A percentile compares a stretch with the other conserved stretches of the same genome.
Evolutionary conservation across 2,113 vertebrate genomes (phyloP).

Genomic region (Danio rerio): GRCz12tu NC_133176.1:44402501-44403000

Average conservation of each 20-base stretch:
- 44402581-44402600: too few relatives aligned
- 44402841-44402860: neutral
- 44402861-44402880: neutral
- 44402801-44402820: slow-evolving; percentile 92
- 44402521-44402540: too few relatives aligned
- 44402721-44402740: slow-evolving; percentile 94
- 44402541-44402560: too few relatives aligned
- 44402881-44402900: neutral
- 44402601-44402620: too few relatives aligned
- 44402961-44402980: slow-evolving; percentile 91
- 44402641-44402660: neutral
- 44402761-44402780: slow-evolving; percentile 97
- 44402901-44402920: neutral
- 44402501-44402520: too few relatives aligned
- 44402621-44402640: neutral
- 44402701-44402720: slow-evolving; percentile 90
- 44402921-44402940: slow-evolving; percentile 91
- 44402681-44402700: neutral
- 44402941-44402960: slow-evolving; percentile 95
- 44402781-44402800: slow-evolving; percentile 89
- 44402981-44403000: slow-evolving; percentile 87
- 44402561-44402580: too few relatives aligned
- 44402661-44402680: neutral
- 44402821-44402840: slow-evolving; percentile 95
- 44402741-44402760: slow-evolving; percentile 97